These are phyloP conservation scores for Brenthis hecate DNA, from an alignment of 2,888 invertebrate species.

Conservation along the genomic window DNA sequence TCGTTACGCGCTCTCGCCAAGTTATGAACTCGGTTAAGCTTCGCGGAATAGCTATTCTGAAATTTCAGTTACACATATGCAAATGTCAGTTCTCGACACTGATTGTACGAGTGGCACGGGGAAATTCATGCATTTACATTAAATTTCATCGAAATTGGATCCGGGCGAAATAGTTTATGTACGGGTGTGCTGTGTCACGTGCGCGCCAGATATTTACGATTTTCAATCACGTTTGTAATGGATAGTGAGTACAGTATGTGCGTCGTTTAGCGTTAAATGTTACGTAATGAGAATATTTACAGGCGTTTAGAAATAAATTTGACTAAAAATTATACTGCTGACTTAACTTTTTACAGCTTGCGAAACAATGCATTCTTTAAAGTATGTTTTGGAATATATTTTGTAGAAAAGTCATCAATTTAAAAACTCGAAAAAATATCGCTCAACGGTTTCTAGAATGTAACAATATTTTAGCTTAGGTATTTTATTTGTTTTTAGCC, in stretches of 20 bases:
- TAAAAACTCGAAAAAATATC: too few relatives aligned
- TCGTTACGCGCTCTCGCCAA: constrained; percentile 62
- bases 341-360: too few relatives aligned
- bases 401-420: too few relatives aligned
- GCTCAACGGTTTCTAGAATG: too few relatives aligned
- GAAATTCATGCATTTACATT: constrained; percentile 82
- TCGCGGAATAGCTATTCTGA: constrained; percentile 74
- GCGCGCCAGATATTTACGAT: constrained; percentile 72
- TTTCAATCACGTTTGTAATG: constrained; percentile 70
- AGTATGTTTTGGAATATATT: too few relatives aligned
- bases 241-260: constrained; percentile 34
- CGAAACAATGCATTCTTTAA: too few relatives aligned
- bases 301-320: background rate
- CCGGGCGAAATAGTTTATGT: constrained; percentile 70
- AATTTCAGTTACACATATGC: constrained; percentile 80
- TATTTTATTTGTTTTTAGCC: too few relatives aligned
- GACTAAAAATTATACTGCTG: background rate
- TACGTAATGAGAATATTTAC: constrained; percentile 11
- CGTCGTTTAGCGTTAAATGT: constrained; percentile 20
- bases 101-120: constrained; percentile 79
- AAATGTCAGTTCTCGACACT: constrained; percentile 81
- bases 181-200: constrained; percentile 67
- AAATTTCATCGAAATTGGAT: constrained; percentile 79
- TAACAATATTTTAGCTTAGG: too few relatives aligned
- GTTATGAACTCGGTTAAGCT: constrained; percentile 79